Evolutionary conservation across 2,113 vertebrate genomes (phyloP), one percentile per base, ranked within the genome.

Genomic region (Chrysochloris asiatica): DNA sequence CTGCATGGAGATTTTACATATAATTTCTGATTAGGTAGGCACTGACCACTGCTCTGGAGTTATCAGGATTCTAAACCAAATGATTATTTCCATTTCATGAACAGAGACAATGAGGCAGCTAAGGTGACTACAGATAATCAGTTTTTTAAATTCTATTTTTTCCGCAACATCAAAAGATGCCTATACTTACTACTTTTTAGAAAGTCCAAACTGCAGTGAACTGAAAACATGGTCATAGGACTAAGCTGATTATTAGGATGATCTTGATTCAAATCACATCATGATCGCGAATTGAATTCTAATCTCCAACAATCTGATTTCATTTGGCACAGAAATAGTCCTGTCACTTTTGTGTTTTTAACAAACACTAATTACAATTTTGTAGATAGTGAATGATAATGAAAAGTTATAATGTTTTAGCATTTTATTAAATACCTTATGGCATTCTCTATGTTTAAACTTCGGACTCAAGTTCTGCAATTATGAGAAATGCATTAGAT

Each of bases 251-350:
- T 52, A 82, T 84, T 63, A 50, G 48, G 30, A 11, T 82, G 61
- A 45, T 75, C 33, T 82, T 75, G 22, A 59, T 84, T 43, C 84
- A 94, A 89, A 81, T 91, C 48, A 84, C 61, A 94, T 93, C 69
- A 73, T 82, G 93, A 71, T n/a, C n/a, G n/a, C 83, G 21, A 89
- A 94, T 95, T 94, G 87, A 52, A 89, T 93, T 93, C 21, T 24
- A 45, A 14, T 63, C 43, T 89, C 77, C 12, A 78, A 92, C 41
- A 91, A 76, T 90, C 78, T 92, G 73, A 89, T 94, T 93, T 89
- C 36, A 82, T 78, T 84, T 93, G 92, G 48, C 67, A 38, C 2
- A 56, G 43, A 87, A 92, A 19, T 73, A 16, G 30, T 75, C 30
- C 56, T 90, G 82, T 78, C 73, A 89, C 24, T 95, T 94, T 86